Conservation (phyloP, 2,888 invertebrate genomes). For the Aleiodes testaceus region DNA sequence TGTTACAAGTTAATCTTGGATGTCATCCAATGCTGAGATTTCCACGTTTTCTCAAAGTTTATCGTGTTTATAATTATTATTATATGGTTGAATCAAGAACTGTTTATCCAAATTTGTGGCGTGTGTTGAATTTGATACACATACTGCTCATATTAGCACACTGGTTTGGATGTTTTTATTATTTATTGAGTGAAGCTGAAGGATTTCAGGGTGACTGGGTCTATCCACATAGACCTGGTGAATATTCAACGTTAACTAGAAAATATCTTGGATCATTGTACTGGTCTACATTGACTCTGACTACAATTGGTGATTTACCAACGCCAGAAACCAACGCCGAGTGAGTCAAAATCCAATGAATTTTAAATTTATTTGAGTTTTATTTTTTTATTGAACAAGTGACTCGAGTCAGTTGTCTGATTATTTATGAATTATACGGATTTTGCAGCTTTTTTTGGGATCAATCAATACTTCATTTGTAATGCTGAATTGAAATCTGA, state of each 20-base stretch:
- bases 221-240: constrained; percentile 89
- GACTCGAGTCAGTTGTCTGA: no score
- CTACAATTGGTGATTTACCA: constrained; percentile 96
- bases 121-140: constrained; percentile 95
- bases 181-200: constrained; percentile 92
- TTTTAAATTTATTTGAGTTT: constrained; percentile 6
- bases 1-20: constrained; percentile 88
- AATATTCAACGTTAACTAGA: constrained; percentile 90
- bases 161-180: constrained; percentile 99
- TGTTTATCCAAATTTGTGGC: constrained; percentile 96
- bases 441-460: no score
- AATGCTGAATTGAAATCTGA: background rate
- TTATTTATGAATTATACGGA: no score
- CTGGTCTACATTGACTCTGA: constrained; percentile 96
- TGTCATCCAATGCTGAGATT: constrained; percentile 90
- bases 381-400: background rate
- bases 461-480: background rate
- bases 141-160: constrained; percentile 95
- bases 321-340: constrained; percentile 97
- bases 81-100: constrained; percentile 97
- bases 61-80: constrained; percentile 93
- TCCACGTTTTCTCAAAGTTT: constrained; percentile 92
- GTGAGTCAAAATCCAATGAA: constrained; percentile 79
- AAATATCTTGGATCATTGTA: constrained; percentile 96
- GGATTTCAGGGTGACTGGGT: constrained; percentile 93